Conservation (phyloP, 2,113 vertebrate genomes). For the Nothocercus nigrocapillus region DNA sequence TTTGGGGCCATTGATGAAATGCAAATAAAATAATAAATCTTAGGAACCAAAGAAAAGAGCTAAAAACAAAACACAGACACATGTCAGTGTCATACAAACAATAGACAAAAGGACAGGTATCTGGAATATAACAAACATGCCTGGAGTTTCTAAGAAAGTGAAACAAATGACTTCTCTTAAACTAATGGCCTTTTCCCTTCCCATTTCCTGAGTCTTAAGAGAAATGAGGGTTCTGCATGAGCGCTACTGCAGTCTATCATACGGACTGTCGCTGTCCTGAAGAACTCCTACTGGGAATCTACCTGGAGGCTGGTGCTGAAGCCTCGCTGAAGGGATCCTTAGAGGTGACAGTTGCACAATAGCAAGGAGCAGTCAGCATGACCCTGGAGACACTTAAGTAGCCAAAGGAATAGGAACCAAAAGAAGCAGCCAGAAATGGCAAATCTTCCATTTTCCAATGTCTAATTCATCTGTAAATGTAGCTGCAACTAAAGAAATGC, state of each 20-base stretch:
- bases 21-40: background rate
- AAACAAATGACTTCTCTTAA: background rate
- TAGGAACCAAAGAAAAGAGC: background rate
- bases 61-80: background rate
- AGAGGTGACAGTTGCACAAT: fast-evolving
- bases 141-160: background rate
- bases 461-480: background rate
- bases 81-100: background rate
- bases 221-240: background rate
- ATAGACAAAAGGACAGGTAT: background rate
- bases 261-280: fast-evolving
- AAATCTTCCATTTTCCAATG: background rate
- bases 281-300: background rate
- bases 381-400: background rate
- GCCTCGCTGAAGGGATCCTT: background rate
- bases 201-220: background rate
- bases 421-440: background rate
- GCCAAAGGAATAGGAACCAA: background rate
- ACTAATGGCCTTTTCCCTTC: background rate
- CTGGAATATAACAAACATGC: background rate
- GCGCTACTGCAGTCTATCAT: background rate
- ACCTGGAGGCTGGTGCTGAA: background rate
- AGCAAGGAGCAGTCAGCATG: background rate
- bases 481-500: background rate
- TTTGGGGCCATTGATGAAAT: background rate